Base-by-base conservation (phyloP, 2,888 invertebrate genomes). In the Epirrita christyi region DNA sequence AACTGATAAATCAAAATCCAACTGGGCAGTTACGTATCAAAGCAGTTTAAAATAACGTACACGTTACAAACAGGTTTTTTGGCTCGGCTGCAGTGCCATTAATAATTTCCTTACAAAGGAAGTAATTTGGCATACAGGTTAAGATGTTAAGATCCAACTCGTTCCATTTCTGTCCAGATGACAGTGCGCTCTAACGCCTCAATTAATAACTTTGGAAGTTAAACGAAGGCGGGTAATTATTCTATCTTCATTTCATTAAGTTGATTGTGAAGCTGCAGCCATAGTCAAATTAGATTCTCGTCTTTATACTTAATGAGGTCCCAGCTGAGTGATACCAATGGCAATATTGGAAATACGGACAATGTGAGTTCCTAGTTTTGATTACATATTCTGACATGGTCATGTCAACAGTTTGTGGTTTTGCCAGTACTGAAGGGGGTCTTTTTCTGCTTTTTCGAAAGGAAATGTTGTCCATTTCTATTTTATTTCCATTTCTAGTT, bases 161-260 rank as follows among this genome's bases (percentile, higher is more conserved):
- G 61, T 67, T 76, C 67, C 41, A 45, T 54, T 55, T 44, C 27
- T 27, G 46, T 36, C 68, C 89, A 88, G 88, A 86, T 89, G 88
- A 82, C 86, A 84, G 76, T 75, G 43, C 77, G 76, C 84, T 81
- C 79, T 81, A 85, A 83, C 81, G 81, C 73, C 73, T 83, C 84
- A 86, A 85, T 91, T 89, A 88, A 85, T 88, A 88, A 90, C 88
- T 90, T 86, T 85, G 79, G 74, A 87, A 89, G 88, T 89, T 88
- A 86, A 80, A 80, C 76, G 79, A 75, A 83, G 81, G 75, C 81
- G 79, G 78, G 80, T 88, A 88, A 89, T 89, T 89, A 88, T 87
- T 86, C 88, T 79, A 83, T 85, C 83, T 82, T 78, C 77, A 79
- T 85, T 86, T 83, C 79, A 83, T 85, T 81, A 80, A 84, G 75